Conservation (phyloP, 1,140 invertebrate genomes). For the Micrasema longulum region DNA sequence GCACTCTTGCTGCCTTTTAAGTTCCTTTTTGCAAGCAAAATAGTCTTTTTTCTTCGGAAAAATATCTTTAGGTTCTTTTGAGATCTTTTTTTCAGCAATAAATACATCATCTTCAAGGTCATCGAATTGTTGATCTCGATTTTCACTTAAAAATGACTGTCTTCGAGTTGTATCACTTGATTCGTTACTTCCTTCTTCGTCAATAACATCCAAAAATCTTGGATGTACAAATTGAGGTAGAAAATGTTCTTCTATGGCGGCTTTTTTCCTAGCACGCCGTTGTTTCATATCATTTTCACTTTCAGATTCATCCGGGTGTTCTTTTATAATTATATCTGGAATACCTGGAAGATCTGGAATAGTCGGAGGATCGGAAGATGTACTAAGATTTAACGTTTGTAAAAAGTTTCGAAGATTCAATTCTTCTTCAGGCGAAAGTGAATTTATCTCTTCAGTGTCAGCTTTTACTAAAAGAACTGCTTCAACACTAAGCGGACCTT, state of each 20-base stretch:
- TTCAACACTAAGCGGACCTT: constrained; percentile 21
- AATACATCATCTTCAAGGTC: constrained; percentile 67
- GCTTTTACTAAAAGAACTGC: constrained; percentile 9
- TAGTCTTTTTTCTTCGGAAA: constrained; percentile 50
- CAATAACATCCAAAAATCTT: constrained; percentile 75
- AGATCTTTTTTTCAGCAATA: constrained; percentile 56
- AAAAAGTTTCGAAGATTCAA: constrained; percentile 68
- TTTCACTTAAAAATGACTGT: constrained; percentile 63
- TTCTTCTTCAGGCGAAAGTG: constrained; percentile 64
- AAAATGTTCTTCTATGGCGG: constrained; percentile 69
- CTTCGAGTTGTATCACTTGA: constrained; percentile 65
- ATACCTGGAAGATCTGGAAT: constrained; percentile 23
- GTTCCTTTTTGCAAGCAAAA: constrained; percentile 46
- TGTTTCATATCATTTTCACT: constrained; percentile 52
- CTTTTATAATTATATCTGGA: constrained; percentile 20
- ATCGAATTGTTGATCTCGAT: constrained; percentile 63
- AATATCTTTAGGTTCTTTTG: constrained; percentile 45
- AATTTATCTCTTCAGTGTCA: constrained; percentile 20
- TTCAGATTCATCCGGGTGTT: constrained; percentile 33
- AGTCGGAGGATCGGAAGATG: no score
- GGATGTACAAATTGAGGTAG: constrained; percentile 67
- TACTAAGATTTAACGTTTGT: constrained; percentile 69
- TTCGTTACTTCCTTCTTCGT: constrained; percentile 74
- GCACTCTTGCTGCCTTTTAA: constrained; percentile 63
- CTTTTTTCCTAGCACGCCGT: constrained; percentile 68